phyloP scores from a whole-genome alignment of 2,797 vertebrate species.

The Enteromius fasciolatus region DNA sequence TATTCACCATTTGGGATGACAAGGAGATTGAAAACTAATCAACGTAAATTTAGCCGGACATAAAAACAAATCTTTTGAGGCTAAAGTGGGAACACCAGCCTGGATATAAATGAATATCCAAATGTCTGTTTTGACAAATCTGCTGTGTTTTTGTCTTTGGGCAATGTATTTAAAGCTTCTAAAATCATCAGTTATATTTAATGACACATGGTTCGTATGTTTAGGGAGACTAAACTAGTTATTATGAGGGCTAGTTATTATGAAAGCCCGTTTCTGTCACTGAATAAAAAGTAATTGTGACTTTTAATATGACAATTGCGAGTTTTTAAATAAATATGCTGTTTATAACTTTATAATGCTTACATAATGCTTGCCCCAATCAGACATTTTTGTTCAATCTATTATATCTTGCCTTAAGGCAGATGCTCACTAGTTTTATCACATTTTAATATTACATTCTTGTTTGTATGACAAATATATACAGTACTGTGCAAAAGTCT shows the following conservation, averaged over 20 bases:
- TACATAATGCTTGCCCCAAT: too few species aligned
- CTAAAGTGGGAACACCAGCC: background rate
- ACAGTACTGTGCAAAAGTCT: too few species aligned
- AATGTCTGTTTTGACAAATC: background rate
- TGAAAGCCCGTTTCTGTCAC: too few species aligned
- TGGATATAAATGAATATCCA: background rate
- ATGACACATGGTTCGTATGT: background rate
- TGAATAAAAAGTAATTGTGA: too few species aligned
- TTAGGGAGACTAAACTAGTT: background rate
- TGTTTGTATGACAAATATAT: background rate
- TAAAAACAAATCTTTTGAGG: conserved; percentile 1
- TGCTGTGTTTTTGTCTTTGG: background rate
- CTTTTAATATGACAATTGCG: too few species aligned
- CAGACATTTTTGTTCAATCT: background rate
- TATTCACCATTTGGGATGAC: background rate
- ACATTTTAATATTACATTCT: background rate
- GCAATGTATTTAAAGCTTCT: background rate
- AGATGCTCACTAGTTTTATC: background rate
- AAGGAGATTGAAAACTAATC: background rate
- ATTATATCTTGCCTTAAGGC: background rate
- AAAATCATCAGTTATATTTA: background rate
- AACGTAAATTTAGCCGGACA: background rate
- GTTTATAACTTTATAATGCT: too few species aligned
- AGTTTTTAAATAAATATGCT: too few species aligned
- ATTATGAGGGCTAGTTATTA: background rate